Percentiles rank a stretch among this genome's conserved stretches.
Evolutionary conservation across 2,888 invertebrate genomes (phyloP).

Genomic region (Prostheceraeus crozeri): DNA sequence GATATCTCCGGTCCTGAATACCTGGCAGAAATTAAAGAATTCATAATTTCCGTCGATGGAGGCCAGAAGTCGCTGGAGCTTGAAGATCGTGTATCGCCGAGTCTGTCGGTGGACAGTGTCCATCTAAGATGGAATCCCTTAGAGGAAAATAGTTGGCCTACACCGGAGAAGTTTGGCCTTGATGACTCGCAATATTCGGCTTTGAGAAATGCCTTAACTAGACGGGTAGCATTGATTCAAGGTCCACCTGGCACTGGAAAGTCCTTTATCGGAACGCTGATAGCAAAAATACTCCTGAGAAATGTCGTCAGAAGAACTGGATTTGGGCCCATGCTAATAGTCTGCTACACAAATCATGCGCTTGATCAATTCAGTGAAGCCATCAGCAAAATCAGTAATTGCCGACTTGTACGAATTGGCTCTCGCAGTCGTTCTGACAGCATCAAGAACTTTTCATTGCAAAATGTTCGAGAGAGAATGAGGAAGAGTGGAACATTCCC

Average conservation of each 20-base stretch:
- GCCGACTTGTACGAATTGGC: slow-evolving; percentile 43
- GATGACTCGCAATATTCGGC: slow-evolving; percentile 50
- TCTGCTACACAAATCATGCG: slow-evolving; percentile 78
- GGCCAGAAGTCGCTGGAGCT: no score
- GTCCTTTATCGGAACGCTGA: slow-evolving; percentile 44
- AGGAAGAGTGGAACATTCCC: background rate
- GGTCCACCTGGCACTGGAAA: slow-evolving; percentile 43
- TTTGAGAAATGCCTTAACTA: slow-evolving; percentile 47
- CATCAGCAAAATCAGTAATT: slow-evolving; percentile 39
- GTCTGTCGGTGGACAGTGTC: no score
- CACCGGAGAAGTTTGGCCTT: slow-evolving; percentile 43
- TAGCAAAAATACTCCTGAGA: slow-evolving; percentile 61
- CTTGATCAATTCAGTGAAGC: slow-evolving; percentile 74
- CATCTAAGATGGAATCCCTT: no score
- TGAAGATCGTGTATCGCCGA: no score
- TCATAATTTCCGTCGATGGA: no score
- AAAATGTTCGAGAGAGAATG: slow-evolving; percentile 9
- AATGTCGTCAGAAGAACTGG: slow-evolving; percentile 58
- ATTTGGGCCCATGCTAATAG: slow-evolving; percentile 64
- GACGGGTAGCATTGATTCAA: slow-evolving; percentile 52
- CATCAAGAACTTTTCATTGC: slow-evolving; percentile 18
- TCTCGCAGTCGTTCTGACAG: slow-evolving; percentile 33
- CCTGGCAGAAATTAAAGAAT: no score
- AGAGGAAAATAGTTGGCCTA: slow-evolving; percentile 44
- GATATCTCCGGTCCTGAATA: slow-evolving; percentile 56